Conservation (phyloP, 1,140 invertebrate species). For the Oncopodura yosiiana region DNA sequence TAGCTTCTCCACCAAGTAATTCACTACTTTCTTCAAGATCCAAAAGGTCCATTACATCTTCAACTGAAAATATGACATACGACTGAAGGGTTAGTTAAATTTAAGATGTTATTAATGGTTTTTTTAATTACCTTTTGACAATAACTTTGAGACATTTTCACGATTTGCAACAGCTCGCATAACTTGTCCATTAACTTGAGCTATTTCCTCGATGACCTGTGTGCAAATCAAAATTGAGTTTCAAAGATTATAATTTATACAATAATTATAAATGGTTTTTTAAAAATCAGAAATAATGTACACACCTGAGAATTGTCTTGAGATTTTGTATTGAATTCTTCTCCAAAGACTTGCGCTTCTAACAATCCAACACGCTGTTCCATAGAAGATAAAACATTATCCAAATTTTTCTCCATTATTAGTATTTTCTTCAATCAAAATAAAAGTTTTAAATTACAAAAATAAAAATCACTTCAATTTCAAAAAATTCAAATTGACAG, state of each 20-base stretch:
- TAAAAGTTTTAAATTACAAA: no score
- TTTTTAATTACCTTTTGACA: conserved; percentile 24
- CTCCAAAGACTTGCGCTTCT: conserved; percentile 29
- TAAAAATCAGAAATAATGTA: neutral
- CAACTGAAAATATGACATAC: conserved; percentile 20
- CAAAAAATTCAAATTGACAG: no score
- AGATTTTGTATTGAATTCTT: conserved; percentile 25
- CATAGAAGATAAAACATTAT: conserved; percentile 1
- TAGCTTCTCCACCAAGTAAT: conserved; percentile 32
- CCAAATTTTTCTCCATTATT: conserved; percentile 10
- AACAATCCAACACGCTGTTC: conserved; percentile 21
- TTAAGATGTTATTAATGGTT: neutral
- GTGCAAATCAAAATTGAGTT: neutral
- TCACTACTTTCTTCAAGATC: conserved; percentile 31
- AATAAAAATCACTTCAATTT: no score
- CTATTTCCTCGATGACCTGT: conserved; percentile 28
- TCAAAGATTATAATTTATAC: neutral
- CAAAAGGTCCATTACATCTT: conserved; percentile 32
- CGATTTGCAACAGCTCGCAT: conserved; percentile 22
- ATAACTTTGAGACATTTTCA: conserved; percentile 21
- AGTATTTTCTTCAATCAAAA: neutral
- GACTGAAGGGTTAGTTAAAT: neutral
- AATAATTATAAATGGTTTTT: neutral
- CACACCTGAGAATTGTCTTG: conserved; percentile 30
- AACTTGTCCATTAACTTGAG: conserved; percentile 32